These are phyloP conservation scores for Uloborus plumipes DNA, from an alignment of 2,888 invertebrate genomes.

Conservation along the genomic window DNA sequence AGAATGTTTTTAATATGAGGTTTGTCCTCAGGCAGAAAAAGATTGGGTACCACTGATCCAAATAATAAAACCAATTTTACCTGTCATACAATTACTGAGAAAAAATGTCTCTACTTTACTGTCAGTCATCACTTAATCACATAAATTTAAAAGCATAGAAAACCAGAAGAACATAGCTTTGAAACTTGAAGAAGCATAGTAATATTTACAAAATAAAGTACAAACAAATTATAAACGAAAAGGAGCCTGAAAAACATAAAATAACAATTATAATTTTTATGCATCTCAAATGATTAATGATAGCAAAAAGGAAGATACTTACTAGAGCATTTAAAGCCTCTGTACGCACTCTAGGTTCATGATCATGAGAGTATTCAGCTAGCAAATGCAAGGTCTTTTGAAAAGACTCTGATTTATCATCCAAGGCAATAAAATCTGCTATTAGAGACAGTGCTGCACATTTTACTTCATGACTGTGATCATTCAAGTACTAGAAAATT, in stretches of 20 bases:
- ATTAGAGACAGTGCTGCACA: slow-evolving; percentile 81
- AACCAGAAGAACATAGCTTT: too few relatives aligned
- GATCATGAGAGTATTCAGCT: slow-evolving; percentile 85
- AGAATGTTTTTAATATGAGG: too few relatives aligned
- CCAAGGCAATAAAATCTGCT: slow-evolving; percentile 78
- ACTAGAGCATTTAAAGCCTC: slow-evolving; percentile 90
- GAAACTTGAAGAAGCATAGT: too few relatives aligned
- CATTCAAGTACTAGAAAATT: slow-evolving; percentile 77
- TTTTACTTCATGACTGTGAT: slow-evolving; percentile 72
- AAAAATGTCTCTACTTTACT: too few relatives aligned
- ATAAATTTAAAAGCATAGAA: too few relatives aligned
- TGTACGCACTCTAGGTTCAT: slow-evolving; percentile 91
- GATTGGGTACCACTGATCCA: too few relatives aligned
- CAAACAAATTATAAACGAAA: not conserved
- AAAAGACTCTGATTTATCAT: slow-evolving; percentile 76
- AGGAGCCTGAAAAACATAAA: not conserved
- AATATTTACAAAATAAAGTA: too few relatives aligned
- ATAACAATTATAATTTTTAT: too few relatives aligned
- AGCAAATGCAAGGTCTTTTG: slow-evolving; percentile 78
- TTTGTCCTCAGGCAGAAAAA: too few relatives aligned
- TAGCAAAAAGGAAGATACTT: slow-evolving; percentile 68
- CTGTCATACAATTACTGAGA: too few relatives aligned
- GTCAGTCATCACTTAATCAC: too few relatives aligned
- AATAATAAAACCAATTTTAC: too few relatives aligned
- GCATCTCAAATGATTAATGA: not conserved